Base-by-base conservation (phyloP, 2,888 invertebrate genomes). In the Cheilosia pagana region DNA sequence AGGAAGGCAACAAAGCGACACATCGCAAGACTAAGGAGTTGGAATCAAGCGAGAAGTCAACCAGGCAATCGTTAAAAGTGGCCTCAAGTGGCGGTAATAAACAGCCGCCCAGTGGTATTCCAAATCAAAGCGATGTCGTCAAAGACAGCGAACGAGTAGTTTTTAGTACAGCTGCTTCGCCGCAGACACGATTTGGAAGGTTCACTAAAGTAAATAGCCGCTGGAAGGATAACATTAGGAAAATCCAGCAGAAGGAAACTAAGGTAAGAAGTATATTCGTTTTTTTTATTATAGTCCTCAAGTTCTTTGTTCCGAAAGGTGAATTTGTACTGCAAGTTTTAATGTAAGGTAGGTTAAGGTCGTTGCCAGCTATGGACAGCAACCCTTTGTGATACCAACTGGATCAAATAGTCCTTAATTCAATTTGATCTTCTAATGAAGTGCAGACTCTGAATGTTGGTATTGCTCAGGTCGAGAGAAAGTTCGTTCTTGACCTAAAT, bases 211-310 rank as follows among this genome's bases (percentile, higher is more conserved):
- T 21, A 21, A 48, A n/a, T 10, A 41, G 12, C 19, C 19, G 16
- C 12, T 23, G 35, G 23, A 63, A 55, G 21, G 16, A 45, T 23
- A 55, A 2, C 4, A 8, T 23, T 25, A 10, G 31, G 57, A 65
- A 10, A 7, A 10, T 31, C n/a, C 16, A 41, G 10, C 23, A 4
- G 6, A 41, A 41, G n/a, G 25, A 67, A 4, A 52, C 39, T 6
- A 28, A 25, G 65, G 65, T 53, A 41, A 65, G 50, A n/a, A 31
- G n/a, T 50, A 3, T 12, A 23, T 48, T 48, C 28, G 2, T 12
- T 25, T 14, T 5, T 10, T 12, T 25, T 0, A 2, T 2, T 4
- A 5, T 4, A 25, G 3, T 25, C 25, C 25, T 25, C 3, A 3
- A 5, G 3, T 23, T 10, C 0, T 35, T 35, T 35, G 12, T 12